Evolutionary conservation across 35 echinoderm and acorn worm genomes (phyloP), one percentile per base, ranked within the genome.

Genomic region (Lytechinus variegatus): DNA sequence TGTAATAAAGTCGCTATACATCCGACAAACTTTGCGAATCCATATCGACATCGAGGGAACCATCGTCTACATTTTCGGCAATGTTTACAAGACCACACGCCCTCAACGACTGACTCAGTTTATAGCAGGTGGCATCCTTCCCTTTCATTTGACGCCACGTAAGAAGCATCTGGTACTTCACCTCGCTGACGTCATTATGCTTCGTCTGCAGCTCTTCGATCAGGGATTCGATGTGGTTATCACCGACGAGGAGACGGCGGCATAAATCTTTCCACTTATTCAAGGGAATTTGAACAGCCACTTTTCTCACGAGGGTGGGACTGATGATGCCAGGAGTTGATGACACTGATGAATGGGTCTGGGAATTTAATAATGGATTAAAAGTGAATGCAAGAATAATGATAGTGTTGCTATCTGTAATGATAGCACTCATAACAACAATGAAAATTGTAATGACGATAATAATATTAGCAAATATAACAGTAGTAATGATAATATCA

Each of bases 51-150:
- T 79, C 88, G 13, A 33, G n/a, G 9, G 10, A 9, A 19, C 88
- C 88, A 54, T 90, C 88, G 28, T 90, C 88, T 90, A 90, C 11
- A 8, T 6, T 90, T 27, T 90, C 88, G 12, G 88, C 88, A 90
- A 90, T 90, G 14, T 90, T 12, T 14, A 90, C 88, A 52, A 90
- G 52, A 4, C 52, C 52, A 44, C 29, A 52, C 9, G 29, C 9
- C 16, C 28, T 90, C 28, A 90, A 54, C 52, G 88, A n/a, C 52
- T 90, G 29, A 52, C 33, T 52, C 29, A 90, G 52, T 27, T 0
- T 52, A 9, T 44, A 9, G 13, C 16, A 14, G 33, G 88, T 90
- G 27, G 88, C 88, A 16, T 90, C 52, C 21, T 90, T 90, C 16
- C 88, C 88, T 54, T 10, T 90, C 16, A 8, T 44, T 90, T 90